These are phyloP conservation scores for Pristionchus entomophagus DNA, from an alignment of 2,888 invertebrate genomes.

Conservation along the genomic window DNA sequence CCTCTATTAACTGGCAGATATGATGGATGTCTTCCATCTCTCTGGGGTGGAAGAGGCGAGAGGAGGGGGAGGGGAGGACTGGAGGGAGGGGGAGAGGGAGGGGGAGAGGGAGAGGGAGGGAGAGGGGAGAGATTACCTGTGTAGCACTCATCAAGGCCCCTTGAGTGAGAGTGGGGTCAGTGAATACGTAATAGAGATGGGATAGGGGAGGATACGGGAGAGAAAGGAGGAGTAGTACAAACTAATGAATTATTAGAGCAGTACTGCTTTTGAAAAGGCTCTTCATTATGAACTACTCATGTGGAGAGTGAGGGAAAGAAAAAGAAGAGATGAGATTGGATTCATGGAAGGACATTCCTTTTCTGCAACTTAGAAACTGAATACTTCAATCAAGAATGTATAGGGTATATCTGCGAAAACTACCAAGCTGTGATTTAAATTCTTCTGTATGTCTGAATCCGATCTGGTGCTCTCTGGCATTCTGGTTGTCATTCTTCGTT, in stretches of 20 bases:
- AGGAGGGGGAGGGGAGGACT: slow-evolving; percentile 21
- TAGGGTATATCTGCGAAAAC: too few species aligned
- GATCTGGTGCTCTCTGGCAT: too few species aligned
- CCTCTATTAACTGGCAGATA: slow-evolving; percentile 38
- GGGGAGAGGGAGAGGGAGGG: neutral
- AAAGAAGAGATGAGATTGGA: too few species aligned
- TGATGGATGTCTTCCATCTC: slow-evolving; percentile 42
- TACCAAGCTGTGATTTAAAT: too few species aligned
- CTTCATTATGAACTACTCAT: neutral
- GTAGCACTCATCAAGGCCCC: slow-evolving; percentile 45
- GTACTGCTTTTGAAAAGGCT: neutral
- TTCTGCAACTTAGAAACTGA: too few species aligned
- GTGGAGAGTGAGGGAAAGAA: neutral
- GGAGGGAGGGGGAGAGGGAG: neutral
- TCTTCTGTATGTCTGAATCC: too few species aligned
- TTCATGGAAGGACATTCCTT: too few species aligned
- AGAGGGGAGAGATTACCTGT: slow-evolving; percentile 21
- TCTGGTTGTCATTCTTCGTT: too few species aligned
- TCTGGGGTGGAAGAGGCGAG: slow-evolving; percentile 34
- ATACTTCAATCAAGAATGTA: too few species aligned
- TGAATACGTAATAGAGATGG: slow-evolving; percentile 39
- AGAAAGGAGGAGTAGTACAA: slow-evolving; percentile 21
- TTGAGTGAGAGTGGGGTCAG: neutral
- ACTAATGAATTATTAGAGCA: slow-evolving; percentile 36
- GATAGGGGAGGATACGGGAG: neutral